Evolutionary conservation across 2,888 invertebrate genomes (phyloP).

Genomic region (Cryptus viduatorius): DNA sequence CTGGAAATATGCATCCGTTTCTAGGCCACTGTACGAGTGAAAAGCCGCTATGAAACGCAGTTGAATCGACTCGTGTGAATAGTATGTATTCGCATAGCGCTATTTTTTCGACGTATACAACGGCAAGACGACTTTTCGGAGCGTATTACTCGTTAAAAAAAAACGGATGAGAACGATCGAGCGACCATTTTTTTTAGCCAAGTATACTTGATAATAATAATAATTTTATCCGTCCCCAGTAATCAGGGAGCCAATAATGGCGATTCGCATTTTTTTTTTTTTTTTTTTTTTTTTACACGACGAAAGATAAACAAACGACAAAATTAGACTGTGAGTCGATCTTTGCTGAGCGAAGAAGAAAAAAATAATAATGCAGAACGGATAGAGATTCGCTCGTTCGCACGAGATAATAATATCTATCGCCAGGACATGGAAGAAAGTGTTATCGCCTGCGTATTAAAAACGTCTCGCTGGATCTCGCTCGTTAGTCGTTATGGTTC

Average conservation of each 20-base stretch:
- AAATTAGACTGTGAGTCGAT: slow-evolving; percentile 1
- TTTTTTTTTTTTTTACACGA: no score
- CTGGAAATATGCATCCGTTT: slow-evolving; percentile 67
- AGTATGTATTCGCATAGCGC: slow-evolving; percentile 8
- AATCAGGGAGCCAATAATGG: neutral
- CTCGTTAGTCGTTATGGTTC: slow-evolving; percentile 10
- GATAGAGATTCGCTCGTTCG: slow-evolving; percentile 5
- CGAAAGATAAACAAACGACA: no score
- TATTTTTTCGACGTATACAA: neutral
- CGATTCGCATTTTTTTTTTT: no score
- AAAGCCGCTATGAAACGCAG: slow-evolving; percentile 37
- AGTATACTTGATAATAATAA: slow-evolving; percentile 13
- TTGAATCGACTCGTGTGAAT: slow-evolving; percentile 43
- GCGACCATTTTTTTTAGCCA: slow-evolving; percentile 3
- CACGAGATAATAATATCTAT: slow-evolving; percentile 32
- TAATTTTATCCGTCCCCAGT: slow-evolving; percentile 27
- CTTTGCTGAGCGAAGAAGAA: neutral
- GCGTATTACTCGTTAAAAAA: slow-evolving; percentile 15
- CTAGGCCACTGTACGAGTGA: slow-evolving; percentile 65
- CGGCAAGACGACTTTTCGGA: neutral
- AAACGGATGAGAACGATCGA: slow-evolving; percentile 32
- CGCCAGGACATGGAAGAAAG: slow-evolving; percentile 53
- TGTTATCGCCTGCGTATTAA: slow-evolving; percentile 16
- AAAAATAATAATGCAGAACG: slow-evolving; percentile 32
- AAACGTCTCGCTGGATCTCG: slow-evolving; percentile 3